phyloP scores from a whole-genome alignment of 2,888 invertebrate species.

The Belgica antarctica region DNA sequence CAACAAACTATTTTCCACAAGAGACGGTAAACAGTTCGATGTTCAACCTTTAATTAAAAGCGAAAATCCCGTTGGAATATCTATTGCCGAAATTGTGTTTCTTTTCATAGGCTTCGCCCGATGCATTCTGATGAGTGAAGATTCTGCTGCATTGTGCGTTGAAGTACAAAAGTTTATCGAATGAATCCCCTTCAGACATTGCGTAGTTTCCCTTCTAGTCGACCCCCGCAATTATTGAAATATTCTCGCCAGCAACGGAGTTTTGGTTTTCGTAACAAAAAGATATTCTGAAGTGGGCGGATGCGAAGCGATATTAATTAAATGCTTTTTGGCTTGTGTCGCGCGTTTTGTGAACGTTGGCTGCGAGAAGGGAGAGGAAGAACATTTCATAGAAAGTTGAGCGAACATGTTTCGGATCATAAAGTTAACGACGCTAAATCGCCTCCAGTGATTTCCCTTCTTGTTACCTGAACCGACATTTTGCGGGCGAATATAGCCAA shows the following conservation, averaged over 20 bases:
- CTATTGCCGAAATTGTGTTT: not conserved
- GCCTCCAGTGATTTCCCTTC: constrained; percentile 22
- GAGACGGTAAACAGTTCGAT: not conserved
- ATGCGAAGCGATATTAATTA: constrained; percentile 24
- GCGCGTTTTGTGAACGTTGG: not conserved
- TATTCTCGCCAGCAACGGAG: not conserved
- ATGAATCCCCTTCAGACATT: no score
- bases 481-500: not conserved
- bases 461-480: constrained; percentile 10
- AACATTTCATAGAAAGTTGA: not conserved
- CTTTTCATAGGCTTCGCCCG: not conserved
- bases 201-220: not conserved
- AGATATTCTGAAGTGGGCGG: constrained; percentile 21
- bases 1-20: not conserved
- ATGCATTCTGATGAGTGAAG: not conserved
- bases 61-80: constrained; percentile 7
- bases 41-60: constrained; percentile 26
- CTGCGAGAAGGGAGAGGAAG: not conserved
- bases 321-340: constrained; percentile 13
- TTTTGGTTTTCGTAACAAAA: not conserved
- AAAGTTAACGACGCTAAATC: constrained; percentile 21
- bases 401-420: constrained; percentile 15
- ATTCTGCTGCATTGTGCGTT: no score
- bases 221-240: not conserved
- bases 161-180: no score